Evolutionary conservation across 2,797 vertebrate species (phyloP).

Genomic region (Lutjanus argentimaculatus): DNA sequence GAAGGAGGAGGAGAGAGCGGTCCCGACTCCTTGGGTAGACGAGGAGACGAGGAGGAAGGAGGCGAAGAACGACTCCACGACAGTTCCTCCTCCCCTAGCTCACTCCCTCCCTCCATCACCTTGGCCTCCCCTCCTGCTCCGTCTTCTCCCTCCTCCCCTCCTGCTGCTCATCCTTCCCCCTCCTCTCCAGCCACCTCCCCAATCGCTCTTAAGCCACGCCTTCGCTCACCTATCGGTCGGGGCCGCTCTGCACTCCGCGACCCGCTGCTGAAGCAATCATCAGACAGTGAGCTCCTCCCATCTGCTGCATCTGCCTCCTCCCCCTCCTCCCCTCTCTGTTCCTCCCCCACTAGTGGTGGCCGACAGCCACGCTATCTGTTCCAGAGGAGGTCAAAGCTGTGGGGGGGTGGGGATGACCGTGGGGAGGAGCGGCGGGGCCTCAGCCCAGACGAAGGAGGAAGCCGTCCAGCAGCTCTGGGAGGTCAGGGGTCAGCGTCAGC

Average conservation of each 20-base stretch:
- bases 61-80: constrained; percentile 94
- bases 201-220: constrained; percentile 91
- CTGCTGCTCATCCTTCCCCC: constrained; percentile 94
- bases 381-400: constrained; percentile 99
- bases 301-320: constrained; percentile 82
- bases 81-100: constrained; percentile 90
- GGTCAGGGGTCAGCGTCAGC: constrained; percentile 77
- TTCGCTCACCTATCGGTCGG: constrained; percentile 86
- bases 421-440: constrained; percentile 70
- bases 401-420: constrained; percentile 95
- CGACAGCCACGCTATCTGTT: constrained; percentile 95
- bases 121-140: constrained; percentile 92
- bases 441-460: constrained; percentile 83
- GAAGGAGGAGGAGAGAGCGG: constrained; percentile 89
- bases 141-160: constrained; percentile 87
- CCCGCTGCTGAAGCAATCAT: constrained; percentile 98
- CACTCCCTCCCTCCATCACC: constrained; percentile 93
- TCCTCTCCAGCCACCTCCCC: constrained; percentile 91
- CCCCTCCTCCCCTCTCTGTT: constrained; percentile 89
- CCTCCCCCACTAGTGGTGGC: constrained; percentile 85
- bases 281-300: constrained; percentile 98
- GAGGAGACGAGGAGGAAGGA: constrained; percentile 93
- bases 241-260: constrained; percentile 92
- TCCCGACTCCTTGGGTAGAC: constrained; percentile 90
- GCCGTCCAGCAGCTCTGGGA: constrained; percentile 94